These are phyloP conservation scores for Alaudala cheleensis DNA, from an alignment of 2,113 vertebrate species.

Conservation along the genomic window DNA sequence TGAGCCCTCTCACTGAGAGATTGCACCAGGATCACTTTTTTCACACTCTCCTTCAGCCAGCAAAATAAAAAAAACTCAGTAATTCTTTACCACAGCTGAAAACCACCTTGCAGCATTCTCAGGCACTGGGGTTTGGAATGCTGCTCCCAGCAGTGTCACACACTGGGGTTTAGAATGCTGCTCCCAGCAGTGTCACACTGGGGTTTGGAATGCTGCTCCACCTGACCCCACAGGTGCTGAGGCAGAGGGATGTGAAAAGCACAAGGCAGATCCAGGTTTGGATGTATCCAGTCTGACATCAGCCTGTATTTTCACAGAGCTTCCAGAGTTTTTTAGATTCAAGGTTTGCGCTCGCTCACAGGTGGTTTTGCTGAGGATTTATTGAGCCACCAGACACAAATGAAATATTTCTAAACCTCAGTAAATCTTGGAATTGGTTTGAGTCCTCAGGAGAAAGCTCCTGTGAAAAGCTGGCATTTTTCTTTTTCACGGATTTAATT, in stretches of 20 bases:
- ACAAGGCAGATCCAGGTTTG: neutral
- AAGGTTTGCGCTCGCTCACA: neutral
- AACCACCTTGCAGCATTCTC: too few relatives aligned
- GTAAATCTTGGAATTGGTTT: neutral
- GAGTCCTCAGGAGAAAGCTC: neutral
- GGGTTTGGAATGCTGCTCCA: too few relatives aligned
- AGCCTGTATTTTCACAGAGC: neutral
- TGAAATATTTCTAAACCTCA: slow-evolving; percentile 6
- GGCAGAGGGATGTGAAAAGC: neutral
- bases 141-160: too few relatives aligned
- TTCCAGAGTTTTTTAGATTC: neutral
- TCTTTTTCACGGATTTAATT: slow-evolving; percentile 27
- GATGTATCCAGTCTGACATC: too few relatives aligned
- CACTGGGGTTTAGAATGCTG: too few relatives aligned
- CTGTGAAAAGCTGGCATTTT: neutral
- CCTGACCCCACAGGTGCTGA: neutral
- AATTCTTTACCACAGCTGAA: neutral
- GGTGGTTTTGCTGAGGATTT: neutral
- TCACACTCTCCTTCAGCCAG: neutral
- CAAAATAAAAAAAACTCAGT: neutral
- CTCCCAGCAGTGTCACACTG: too few relatives aligned
- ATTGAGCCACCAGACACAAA: neutral
- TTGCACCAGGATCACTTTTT: neutral
- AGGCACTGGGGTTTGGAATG: too few relatives aligned
- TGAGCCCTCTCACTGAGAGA: neutral